Base-by-base conservation (phyloP, 2,797 vertebrate species). In the Siniperca undulata region DNA sequence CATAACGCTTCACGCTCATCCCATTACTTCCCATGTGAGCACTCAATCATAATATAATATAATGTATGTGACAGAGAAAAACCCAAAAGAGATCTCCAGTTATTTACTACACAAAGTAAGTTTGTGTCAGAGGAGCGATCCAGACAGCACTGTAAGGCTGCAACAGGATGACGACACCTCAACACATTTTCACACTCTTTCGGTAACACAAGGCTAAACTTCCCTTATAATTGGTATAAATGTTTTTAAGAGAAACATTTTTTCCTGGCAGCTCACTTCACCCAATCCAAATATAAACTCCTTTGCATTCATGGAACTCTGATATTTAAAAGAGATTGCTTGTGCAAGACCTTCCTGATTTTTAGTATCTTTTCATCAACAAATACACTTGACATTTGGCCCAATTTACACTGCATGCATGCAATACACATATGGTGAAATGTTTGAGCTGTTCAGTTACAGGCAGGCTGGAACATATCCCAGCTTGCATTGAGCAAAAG, bases 41-140 rank as follows among this genome's bases (percentile, higher is more conserved):
- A 72, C 68, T 55, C 56, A 27, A 40, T 55, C 27, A 34, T 34
- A 42, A 66, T 14, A 78, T 44, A 75, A 2, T 22, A 46, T 67
- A 78, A 85, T 13, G n/a, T 30, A 70, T 46, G 19, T 66, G 60
- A 55, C 22, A 65, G 17, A 66, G 44, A 58, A 59, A 42, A 20
- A 48, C 10, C 40, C 19, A 48, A 30, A n/a, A 62, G 12, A 77
- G 1, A 70, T 65, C 79, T 89, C 84, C 91, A 90, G 87, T 86
- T 78, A 72, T 86, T 46, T 62, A 66, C 86, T 81, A 85, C 84
- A 53, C 65, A 70, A 53, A 77, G 36, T 27, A 77, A 44, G 46
- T 65, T 36, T 40, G 48, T 55, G 42, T 70, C 55, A 38, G 17
- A 59, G 22, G 22, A 72, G 16, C 13, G 0, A 46, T 70, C 24